Evolutionary conservation across 1,140 invertebrate species (phyloP), one percentile per base, ranked within the genome.

Genomic region (Armadillidium nasatum): DNA sequence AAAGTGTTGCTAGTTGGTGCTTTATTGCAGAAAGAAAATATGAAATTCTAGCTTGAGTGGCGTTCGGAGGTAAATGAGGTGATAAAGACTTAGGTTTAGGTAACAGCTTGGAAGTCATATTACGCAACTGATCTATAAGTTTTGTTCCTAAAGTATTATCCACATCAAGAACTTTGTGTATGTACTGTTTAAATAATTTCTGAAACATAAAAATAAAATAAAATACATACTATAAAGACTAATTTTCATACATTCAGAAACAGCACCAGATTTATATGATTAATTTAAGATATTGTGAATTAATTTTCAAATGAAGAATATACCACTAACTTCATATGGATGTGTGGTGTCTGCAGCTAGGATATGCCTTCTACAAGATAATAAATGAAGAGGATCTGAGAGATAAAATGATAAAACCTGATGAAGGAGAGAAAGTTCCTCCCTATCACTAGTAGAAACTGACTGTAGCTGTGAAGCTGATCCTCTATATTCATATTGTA

Each of bases 401-500:
- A 75, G 43, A 66, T 75, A 68, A 19, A 75, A 75, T 2, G 73
- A 46, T 22, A 44, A 75, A 44, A 75, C 69, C 11, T 75, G 73
- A 19, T 75, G 50, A 0, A 75, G 54, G 15, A 75, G 22, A 43
- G 33, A 67, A 66, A 54, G 45, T 67, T 75, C 73, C 43, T 68
- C 69, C 9, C 74, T 68, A 21, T 76, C 45, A 43, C 43, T 71
- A 6, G 74, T 43, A 10, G 67, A 44, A n/a, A 71, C 69, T n/a
- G 74, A 70, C 13, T 68, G 15, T 9, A 76, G 45, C 23, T 70
- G 50, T 21, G 74, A 44, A 33, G 19, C 50, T 45, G 67, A 71
- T 68, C 74, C 74, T 22, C 22, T 68, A 43, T 71, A 76, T 44
- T 76, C 74, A 50, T 76, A 68, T 71, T 71, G 69, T 0, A 76